Evolutionary conservation across 2,888 invertebrate species (phyloP), one percentile per base, ranked within the genome.

Genomic region (Euplexia lucipara): DNA sequence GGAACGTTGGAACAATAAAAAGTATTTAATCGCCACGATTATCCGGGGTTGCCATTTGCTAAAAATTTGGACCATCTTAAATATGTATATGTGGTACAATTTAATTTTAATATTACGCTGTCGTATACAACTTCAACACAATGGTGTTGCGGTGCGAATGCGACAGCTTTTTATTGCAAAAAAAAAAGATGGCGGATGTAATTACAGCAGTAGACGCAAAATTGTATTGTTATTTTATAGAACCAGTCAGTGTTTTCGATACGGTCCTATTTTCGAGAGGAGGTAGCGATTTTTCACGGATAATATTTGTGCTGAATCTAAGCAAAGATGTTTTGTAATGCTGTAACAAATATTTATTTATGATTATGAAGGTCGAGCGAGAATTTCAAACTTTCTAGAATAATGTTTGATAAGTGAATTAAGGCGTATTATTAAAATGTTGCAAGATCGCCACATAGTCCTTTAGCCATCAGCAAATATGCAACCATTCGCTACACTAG

Each of bases 1-100:
- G 94, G 94, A 95, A 94, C 89, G 83, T 76, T 69, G 81, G 75
- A 87, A 90, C 89, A 90, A 91, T 89, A 91, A 90, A 88, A 83
- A 87, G 85, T 85, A 85, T 90, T 85, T 82, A 81, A 81, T 81
- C 74, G 83, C 52, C 67, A 79, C 83, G 84, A 87, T 90, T 88
- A 89, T 90, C 90, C 82, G 83, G 88, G 84, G 87, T 83, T 88
- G 86, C 85, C 84, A 89, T 91, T 91, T 87, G 90, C 90, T 75
- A 90, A 90, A 88, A 89, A 87, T 90, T 87, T 72, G 79, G 83
- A 71, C 81, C 81, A 87, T 88, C 81, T 82, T 66, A 71, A 73
- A 77, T 78, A 77, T 79, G 65, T 54, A 77, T 79, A 63, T 52
- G 70, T 41, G 37, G 57, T 72, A 72, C 77, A 75, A 75, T 79